Evolutionary conservation across 2,888 invertebrate genomes (phyloP), one percentile per base, ranked within the genome.

Genomic region (Chaetogeoica ovagalla): DNA sequence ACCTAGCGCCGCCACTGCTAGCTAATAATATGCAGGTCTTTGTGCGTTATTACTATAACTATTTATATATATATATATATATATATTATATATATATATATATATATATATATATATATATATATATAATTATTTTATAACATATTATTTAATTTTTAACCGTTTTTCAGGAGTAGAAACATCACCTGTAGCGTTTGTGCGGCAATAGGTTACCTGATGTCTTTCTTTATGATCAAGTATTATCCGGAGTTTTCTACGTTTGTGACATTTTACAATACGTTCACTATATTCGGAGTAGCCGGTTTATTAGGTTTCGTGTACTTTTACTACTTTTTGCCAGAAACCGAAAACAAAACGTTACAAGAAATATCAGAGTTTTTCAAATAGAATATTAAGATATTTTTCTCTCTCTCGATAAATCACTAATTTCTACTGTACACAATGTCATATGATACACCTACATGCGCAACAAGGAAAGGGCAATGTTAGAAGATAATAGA

Each of bases 291-390:
- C 82, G 84, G 84, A 21, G 60, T 71, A 1, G 72, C 84, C 1
- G 84, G 92, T 83, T 85, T 92, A 9, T 82, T 89, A 0, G 93
- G 93, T 0, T 87, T 90, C 30, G 82, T 90, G 6, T 86, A 90
- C n/a, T 87, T 94, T 60, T 93, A 91, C 85, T 91, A 91, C 82
- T 87, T 90, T 66, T 86, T 95, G 75, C 94, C 94, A 0, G 94
- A 95, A 87, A 95, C 95, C 0, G 94, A 94, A 85, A 93, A 94
- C 0, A 91, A 93, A 84, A 91, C 90, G 0, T 86, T 94, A 23
- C 83, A 83, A 81, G 83, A 83, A 72, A 83, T 83, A 55, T 82
- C 83, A 23, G 75, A 72, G 9, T 81, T 69, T 52, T 81, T 82
- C 48, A 69, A 63, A 39, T 65, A 74, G 21, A 30, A 30, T 30